Evolutionary conservation across 2,113 vertebrate genomes (phyloP), one percentile per base, ranked within the genome.

Genomic region (Pseudonaja textilis): DNA sequence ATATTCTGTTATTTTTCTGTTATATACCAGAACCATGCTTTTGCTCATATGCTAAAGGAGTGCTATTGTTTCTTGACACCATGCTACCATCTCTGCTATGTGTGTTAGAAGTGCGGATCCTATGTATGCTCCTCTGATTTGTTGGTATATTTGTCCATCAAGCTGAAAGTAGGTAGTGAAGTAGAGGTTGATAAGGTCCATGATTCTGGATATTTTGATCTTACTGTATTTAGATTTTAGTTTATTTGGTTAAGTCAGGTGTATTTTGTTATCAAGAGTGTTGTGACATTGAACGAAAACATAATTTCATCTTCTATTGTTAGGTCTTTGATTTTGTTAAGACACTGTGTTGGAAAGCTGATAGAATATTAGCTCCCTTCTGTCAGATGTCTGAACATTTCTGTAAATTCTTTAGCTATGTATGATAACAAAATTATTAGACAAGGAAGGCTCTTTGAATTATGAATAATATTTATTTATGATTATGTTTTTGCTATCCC

Each of bases 391-490:
- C 61, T 64, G 61, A 64, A 64, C 61, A n/a, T 5, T 64, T 64
- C n/a, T 64, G 29, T 64, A 64, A n/a, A 64, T n/a, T 64, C 61
- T n/a, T 64, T n/a, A n/a, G 61, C 10, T 64, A 29, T 29, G 59
- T 29, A 64, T 64, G 59, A 29, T 29, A 29, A 64, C 26, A 64
- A 64, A 26, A 26, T 26, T 61, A 61, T 61, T 61, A 61, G 26
- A 26, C 59, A 64, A 64, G 26, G 59, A 61, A 29, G 9, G 4
- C 61, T 95, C 93, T 94, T 96, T 47, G 96, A 96, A 94, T 96
- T 88, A 95, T 93, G 25, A 47, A 29, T n/a, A 69, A n/a, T 64
- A 29, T 69, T 69, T n/a, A 69, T 69, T 69, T 69, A n/a, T 34
- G 64, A 34, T 74, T 29, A n/a, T 14, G 4, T n/a, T 69, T 69